Evolutionary conservation across 2,797 vertebrate species (phyloP), one percentile per base, ranked within the genome.

Genomic region (Pseudochaenichthys georgianus): DNA sequence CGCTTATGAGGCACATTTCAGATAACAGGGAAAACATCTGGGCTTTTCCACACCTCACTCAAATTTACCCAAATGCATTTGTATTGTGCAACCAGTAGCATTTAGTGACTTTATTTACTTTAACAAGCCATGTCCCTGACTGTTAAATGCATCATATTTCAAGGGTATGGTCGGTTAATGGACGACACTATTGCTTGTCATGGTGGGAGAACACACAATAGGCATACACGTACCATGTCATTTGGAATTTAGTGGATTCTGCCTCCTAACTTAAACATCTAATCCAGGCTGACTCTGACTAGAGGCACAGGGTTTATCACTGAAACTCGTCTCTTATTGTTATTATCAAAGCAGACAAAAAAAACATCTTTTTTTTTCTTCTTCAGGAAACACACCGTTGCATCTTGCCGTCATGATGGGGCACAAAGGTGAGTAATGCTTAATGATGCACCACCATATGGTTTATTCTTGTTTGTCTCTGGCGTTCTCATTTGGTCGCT

Each of bases 361-460:
- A 67, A 67, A 82, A 51, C 66, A 13, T 16, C 13, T 7, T 63
- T n/a, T 28, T 13, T 7, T 3, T 5, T 58, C 51, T 91, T 0
- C 68, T 21, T 63, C 88, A 99, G 98, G 98, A 94, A 99, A 99
- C 92, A 99, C 98, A 82, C 98, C 98, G 58, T 93, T 99, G 87
- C 98, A 99, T 91, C 97, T 99, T 51, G 98, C 98, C 89, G 97
- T 99, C 86, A 99, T 99, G 98, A 95, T 99, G 96, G 98, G 98
- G 61, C 96, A 99, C 92, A 99, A 99, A 97, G 98, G 98, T 99
- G 90, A 93, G 97, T 93, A 41, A 68, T 75, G 21, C 50, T 73
- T 10, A 70, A 65, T 47, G 19, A 28, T 34, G 64, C 13, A 8
- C 28, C 34, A 66, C 52, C 16, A 31, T 28, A 0, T 64, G 53